Percentiles rank a stretch among this genome's conserved stretches.
phyloP scores from a whole-genome alignment of 2,888 invertebrate genomes.

The Drosophila prostipennis region DNA sequence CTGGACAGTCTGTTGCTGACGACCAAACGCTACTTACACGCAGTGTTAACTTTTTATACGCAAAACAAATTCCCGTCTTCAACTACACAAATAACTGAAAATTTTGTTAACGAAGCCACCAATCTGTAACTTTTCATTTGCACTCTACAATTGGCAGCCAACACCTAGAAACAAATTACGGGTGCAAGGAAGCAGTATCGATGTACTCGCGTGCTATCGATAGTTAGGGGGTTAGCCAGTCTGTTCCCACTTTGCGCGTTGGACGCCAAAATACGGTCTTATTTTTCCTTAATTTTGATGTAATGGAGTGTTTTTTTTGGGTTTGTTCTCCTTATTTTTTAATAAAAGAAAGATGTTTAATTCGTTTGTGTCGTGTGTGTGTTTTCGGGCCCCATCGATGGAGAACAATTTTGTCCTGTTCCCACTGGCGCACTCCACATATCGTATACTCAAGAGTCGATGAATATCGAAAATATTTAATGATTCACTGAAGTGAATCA shows the following conservation, averaged over 20 bases:
- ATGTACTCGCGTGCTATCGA: constrained; percentile 15
- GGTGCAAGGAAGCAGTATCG: constrained; percentile 34
- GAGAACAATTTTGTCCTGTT: too few relatives aligned
- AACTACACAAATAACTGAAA: constrained; percentile 43
- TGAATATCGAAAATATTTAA: neutral
- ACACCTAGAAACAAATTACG: constrained; percentile 60
- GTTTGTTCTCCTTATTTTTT: too few relatives aligned
- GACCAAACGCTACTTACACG: constrained; percentile 39
- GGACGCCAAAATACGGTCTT: neutral
- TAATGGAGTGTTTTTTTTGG: neutral
- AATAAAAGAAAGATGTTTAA: too few relatives aligned
- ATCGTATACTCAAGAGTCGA: neutral
- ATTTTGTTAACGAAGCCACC: constrained; percentile 48
- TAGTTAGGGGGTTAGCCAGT: neutral
- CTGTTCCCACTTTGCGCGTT: neutral
- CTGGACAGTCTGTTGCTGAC: constrained; percentile 8
- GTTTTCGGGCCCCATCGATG: too few relatives aligned
- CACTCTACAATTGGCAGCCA: constrained; percentile 76
- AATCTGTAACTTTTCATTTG: constrained; percentile 67
- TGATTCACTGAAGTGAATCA: neutral
- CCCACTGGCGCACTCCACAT: neutral
- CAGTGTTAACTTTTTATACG: constrained; percentile 19
- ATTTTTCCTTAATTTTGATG: neutral
- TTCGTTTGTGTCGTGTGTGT: too few relatives aligned
- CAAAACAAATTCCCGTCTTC: constrained; percentile 26